Base-by-base conservation (phyloP, 2,113 vertebrate genomes). In the Thalassarche chlororhynchos region DNA sequence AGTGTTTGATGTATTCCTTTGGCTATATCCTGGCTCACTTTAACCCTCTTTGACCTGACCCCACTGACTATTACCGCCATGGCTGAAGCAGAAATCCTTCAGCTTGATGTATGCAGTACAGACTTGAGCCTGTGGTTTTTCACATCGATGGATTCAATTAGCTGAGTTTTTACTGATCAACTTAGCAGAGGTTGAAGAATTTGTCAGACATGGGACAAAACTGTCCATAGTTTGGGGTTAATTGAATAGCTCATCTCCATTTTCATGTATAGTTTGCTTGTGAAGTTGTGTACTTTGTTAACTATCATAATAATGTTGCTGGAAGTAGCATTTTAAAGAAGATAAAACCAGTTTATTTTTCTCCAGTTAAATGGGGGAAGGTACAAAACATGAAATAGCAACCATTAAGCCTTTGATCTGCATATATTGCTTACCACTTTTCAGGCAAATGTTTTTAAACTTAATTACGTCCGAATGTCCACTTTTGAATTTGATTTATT, bases 1-100 rank as follows among this genome's bases (percentile, higher is more conserved):
- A 97, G 95, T 95, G 97, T 98, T 98, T 98, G 98, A 98, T 98
- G 98, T 98, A 98, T 98, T 98, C 94, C 96, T 98, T 95, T 98
- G 97, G 97, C 98, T 97, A 97, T 98, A 98, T 98, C 98, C 98
- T 98, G 98, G 97, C 97, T 98, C 80, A 70, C 96, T 98, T 98
- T 98, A 98, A 98, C 98, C 98, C 98, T 97, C 96, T 98, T 98
- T 98, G 98, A 99, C 98, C 98, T 99, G 98, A 99, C 98, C 98
- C 97, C 97, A 68, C 96, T 97, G 97, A 96, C 96, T 98, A 79
- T 98, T 98, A 97, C 96, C 7, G 81, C 98, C 57, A 34, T 93
- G 96, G 96, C 98, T 94, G 93, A 96, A 97, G 96, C 97, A 98
- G 90, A 90, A 98, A 97, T 98, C 96, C 95, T 97, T 98, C 96